Percentiles rank a stretch among this genome's conserved stretches.
These are phyloP conservation scores for Autographa gamma DNA, from an alignment of 2,888 invertebrate species.

Conservation along the genomic window DNA sequence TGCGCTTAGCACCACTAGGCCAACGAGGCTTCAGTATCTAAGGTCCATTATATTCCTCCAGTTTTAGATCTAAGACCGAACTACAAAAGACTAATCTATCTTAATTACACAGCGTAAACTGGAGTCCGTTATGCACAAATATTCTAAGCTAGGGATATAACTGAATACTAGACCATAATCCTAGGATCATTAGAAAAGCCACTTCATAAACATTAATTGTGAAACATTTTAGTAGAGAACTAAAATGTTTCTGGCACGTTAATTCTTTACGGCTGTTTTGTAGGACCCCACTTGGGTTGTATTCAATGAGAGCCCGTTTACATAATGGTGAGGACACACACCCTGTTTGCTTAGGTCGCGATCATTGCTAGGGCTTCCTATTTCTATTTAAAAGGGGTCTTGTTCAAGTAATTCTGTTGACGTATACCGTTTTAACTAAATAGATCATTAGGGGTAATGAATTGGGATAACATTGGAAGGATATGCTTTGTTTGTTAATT, in stretches of 20 bases:
- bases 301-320: conserved; percentile 22
- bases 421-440: background rate
- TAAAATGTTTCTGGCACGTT: conserved; percentile 22
- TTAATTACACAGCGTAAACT: background rate
- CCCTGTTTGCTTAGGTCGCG: conserved; percentile 32
- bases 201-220: background rate
- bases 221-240: conserved; percentile 9
- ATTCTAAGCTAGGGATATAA: background rate
- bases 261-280: conserved; percentile 24
- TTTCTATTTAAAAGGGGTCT: conserved; percentile 20
- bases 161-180: conserved; percentile 1
- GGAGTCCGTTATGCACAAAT: background rate
- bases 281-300: conserved; percentile 14
- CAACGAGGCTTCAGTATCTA: too few relatives aligned
- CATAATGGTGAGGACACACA: conserved; percentile 29
- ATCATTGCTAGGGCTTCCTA: conserved; percentile 29
- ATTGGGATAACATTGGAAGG: background rate
- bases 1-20: too few relatives aligned
- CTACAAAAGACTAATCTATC: background rate
- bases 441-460: conserved; percentile 1
- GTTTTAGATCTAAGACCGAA: background rate
- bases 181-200: background rate
- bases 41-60: background rate
- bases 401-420: conserved; percentile 10
- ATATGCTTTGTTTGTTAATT: background rate